A percentile compares a stretch with the other conserved stretches of the same genome.
Conservation (phyloP, 2,888 invertebrate genomes). For the Reticulitermes lucifugus region DNA sequence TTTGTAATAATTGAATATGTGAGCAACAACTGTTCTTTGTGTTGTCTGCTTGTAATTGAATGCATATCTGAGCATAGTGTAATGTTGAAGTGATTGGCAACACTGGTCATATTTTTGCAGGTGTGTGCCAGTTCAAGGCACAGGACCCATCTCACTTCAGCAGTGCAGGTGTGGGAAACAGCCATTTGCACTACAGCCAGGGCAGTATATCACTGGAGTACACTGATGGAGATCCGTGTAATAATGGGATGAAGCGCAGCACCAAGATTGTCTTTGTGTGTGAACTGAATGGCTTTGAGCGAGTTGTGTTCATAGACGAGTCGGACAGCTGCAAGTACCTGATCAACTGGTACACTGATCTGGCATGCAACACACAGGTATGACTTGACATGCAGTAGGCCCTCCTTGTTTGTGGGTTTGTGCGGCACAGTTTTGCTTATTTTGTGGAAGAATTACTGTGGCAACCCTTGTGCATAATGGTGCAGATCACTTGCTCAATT, state of each 20-base stretch:
- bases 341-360: not conserved
- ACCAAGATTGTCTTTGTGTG: constrained; percentile 17
- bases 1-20: no score
- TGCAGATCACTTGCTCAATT: no score
- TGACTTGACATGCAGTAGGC: no score
- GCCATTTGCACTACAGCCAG: not conserved
- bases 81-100: no score
- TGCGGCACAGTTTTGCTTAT: no score
- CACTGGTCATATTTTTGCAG: not conserved
- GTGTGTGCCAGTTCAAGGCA: constrained; percentile 3
- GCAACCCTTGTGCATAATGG: no score
- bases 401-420: no score
- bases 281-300: not conserved
- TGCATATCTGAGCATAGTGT: no score
- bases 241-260: not conserved
- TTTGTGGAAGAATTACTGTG: no score
- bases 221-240: not conserved
- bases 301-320: constrained; percentile 4
- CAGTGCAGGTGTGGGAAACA: constrained; percentile 11
- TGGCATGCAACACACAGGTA: not conserved
- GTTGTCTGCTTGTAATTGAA: no score
- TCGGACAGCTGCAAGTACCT: not conserved
- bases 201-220: not conserved
- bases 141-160: not conserved
- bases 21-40: no score